Evolutionary conservation across 2,113 vertebrate genomes (phyloP).

Genomic region (Melanostigma gelatinosum): DNA sequence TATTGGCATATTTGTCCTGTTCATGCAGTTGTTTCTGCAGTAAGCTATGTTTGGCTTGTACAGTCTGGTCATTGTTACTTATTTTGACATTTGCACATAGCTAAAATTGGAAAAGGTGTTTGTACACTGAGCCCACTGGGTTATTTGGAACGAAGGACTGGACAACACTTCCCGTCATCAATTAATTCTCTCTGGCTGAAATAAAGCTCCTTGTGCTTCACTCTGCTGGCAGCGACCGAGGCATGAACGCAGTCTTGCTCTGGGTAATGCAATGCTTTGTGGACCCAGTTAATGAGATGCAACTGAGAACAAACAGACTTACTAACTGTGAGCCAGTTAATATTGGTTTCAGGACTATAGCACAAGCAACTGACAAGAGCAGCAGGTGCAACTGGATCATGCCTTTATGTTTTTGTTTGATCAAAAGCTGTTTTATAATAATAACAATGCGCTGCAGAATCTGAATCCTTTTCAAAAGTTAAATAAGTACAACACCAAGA

Average conservation of each 20-base stretch:
- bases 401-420: constrained; percentile 16
- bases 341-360: constrained; percentile 24
- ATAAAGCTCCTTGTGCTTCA: constrained; percentile 28
- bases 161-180: constrained; percentile 14
- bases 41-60: not conserved
- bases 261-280: constrained; percentile 46
- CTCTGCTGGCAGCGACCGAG: constrained; percentile 18
- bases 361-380: constrained; percentile 6
- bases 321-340: constrained; percentile 53
- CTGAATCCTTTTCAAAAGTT: not conserved
- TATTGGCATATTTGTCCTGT: not conserved
- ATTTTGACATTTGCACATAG: not conserved
- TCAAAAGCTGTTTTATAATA: not conserved
- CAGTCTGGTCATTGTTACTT: not conserved
- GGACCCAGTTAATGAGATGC: constrained; percentile 34
- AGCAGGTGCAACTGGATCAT: constrained; percentile 14
- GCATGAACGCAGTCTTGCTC: constrained; percentile 10
- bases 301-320: constrained; percentile 59
- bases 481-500: not conserved
- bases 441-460: not conserved
- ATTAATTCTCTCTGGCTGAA: constrained; percentile 30
- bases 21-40: not conserved
- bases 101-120: not conserved
- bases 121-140: not conserved
- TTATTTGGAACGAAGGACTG: not conserved